Percentiles rank a stretch among this genome's conserved stretches.
Evolutionary conservation across 2,888 invertebrate species (phyloP).

Genomic region (Panzeria rudis): DNA sequence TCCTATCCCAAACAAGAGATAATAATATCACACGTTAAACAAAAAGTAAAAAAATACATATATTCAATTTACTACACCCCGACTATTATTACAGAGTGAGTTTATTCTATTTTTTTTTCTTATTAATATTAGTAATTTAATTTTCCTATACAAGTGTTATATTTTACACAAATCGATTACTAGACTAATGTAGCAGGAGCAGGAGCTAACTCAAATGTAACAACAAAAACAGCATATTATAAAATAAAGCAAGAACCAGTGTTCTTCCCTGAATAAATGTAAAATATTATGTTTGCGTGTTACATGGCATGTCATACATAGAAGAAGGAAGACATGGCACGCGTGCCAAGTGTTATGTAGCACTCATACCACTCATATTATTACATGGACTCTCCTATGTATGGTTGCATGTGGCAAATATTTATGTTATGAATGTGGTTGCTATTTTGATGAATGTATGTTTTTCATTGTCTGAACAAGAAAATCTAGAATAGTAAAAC

Average conservation of each 20-base stretch:
- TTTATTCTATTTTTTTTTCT: background rate
- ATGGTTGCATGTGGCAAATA: conserved; percentile 54
- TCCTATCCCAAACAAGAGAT: background rate
- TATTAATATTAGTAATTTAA: conserved; percentile 52
- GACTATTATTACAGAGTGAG: conserved; percentile 15
- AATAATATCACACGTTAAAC: background rate
- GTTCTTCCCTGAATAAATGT: conserved; percentile 51
- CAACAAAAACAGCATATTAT: conserved; percentile 6
- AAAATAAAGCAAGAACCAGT: background rate
- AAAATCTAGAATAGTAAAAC: conserved; percentile 39
- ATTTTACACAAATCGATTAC: conserved; percentile 70
- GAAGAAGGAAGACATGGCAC: conserved; percentile 59
- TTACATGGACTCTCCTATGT: conserved; percentile 3
- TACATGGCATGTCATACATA: conserved; percentile 66
- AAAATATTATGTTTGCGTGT: conserved; percentile 67
- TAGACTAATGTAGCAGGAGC: conserved; percentile 46
- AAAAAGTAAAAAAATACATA: conserved; percentile 1
- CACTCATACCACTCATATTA: conserved; percentile 21
- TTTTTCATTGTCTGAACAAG: conserved; percentile 34
- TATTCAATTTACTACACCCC: conserved; percentile 36
- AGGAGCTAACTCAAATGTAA: conserved; percentile 27
- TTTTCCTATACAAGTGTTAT: conserved; percentile 62
- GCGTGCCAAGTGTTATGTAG: conserved; percentile 66
- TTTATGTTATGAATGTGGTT: conserved; percentile 53
- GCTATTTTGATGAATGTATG: conserved; percentile 61